Conservation (phyloP, 1,140 invertebrate genomes). For the Apolygus lucorum region DNA sequence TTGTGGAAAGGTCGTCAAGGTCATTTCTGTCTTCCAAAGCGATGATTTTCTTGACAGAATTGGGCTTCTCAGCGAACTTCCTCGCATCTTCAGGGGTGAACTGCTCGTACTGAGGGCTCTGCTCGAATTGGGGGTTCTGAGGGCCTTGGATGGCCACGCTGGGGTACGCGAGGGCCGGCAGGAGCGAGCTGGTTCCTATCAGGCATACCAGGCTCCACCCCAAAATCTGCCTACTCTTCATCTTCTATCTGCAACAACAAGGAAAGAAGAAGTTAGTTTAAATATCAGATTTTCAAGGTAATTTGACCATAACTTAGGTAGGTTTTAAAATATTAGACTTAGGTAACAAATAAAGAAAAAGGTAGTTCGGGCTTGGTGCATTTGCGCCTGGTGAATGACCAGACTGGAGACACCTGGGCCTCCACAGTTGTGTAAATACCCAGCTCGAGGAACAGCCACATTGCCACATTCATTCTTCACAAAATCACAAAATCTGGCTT, state of each 20-base stretch:
- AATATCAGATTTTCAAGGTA: too few relatives aligned
- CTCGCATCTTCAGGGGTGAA: slow-evolving; percentile 43
- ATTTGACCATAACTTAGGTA: too few relatives aligned
- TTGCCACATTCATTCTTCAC: too few relatives aligned
- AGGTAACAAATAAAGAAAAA: too few relatives aligned
- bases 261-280: too few relatives aligned
- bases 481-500: too few relatives aligned
- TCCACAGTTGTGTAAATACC: too few relatives aligned
- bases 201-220: slow-evolving; percentile 35
- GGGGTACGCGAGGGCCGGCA: slow-evolving; percentile 33
- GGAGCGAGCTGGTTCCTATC: slow-evolving; percentile 28
- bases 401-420: too few relatives aligned
- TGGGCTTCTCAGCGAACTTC: slow-evolving; percentile 79
- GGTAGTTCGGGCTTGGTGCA: too few relatives aligned
- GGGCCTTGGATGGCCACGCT: slow-evolving; percentile 24
- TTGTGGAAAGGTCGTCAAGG: slow-evolving; percentile 59
- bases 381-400: too few relatives aligned
- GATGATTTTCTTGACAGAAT: slow-evolving; percentile 71
- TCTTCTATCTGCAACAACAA: slow-evolving; percentile 25
- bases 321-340: too few relatives aligned
- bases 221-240: slow-evolving; percentile 33
- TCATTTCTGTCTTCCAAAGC: slow-evolving; percentile 64
- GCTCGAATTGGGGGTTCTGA: slow-evolving; percentile 15
- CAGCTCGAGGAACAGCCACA: too few relatives aligned
- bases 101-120: slow-evolving; percentile 24